Evolutionary conservation across 2,888 invertebrate genomes (phyloP), one percentile per base, ranked within the genome.

Genomic region (Rhamnusium bicolor): DNA sequence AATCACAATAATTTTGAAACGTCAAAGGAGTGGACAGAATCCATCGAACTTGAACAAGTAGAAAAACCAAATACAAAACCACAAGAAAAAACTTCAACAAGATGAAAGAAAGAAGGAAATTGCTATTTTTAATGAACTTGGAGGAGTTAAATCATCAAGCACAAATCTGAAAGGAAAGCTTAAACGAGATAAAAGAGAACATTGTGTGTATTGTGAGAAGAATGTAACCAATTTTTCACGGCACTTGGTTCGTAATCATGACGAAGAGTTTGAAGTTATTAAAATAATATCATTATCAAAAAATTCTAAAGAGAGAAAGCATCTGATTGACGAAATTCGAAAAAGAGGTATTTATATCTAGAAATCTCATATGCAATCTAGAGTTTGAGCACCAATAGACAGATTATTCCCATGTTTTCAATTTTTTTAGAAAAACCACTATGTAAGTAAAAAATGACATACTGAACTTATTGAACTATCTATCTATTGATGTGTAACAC

Each of bases 181-280:
- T 40, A 71, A 70, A 46, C 14, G 62, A 49, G 70, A 70, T 54
- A 70, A 70, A 46, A 47, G 16, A 54, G 63, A 62, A 12, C 62
- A 70, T 53, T 70, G 62, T 40, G 12, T 63, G 6, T 70, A 29
- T 21, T 70, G 70, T 46, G 70, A 70, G 40, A 21, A 49, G 47
- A 70, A 54, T 16, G 70, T 70, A n/a, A n/a, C n/a, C n/a, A n/a
- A n/a, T n/a, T n/a, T n/a, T n/a, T n/a, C n/a, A n/a, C n/a, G n/a
- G n/a, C 70, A 70, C 53, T 62, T 62, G 16, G 49, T 63, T 53
- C 56, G 70, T 4, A 19, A 19, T 16, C 62, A 70, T 53, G 32
- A 62, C 10, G 63, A 62, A n/a, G 71, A 56, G 40, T 27, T 66
- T n/a, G 53, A 66, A 32, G 54, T 66, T 14, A 53, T 66, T 29